Evolutionary conservation across 1,140 invertebrate species (phyloP).

Genomic region (Parasteatoda tepidariorum): DNA sequence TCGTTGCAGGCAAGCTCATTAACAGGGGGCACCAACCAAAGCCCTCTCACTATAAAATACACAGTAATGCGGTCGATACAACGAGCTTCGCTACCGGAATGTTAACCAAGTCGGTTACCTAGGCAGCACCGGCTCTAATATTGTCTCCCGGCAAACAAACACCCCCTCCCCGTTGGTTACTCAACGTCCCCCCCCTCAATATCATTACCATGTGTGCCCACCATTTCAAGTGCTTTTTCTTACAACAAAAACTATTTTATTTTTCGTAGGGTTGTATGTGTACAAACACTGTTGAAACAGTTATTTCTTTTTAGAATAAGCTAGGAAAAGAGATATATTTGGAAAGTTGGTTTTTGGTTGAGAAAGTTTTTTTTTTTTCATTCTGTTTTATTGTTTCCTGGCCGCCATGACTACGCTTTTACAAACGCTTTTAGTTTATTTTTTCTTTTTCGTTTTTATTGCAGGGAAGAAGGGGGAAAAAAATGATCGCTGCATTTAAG

Average conservation of each 20-base stretch:
- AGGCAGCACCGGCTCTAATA: neutral
- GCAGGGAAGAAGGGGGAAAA: no score
- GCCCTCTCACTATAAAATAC: neutral
- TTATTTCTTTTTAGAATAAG: neutral
- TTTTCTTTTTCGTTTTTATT: neutral
- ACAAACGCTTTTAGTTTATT: neutral
- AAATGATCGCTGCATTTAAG: no score
- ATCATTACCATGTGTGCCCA: neutral
- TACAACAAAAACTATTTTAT: neutral
- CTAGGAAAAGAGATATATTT: neutral
- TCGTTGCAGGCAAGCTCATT: no score
- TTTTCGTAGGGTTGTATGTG: neutral
- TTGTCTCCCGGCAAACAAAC: conserved; percentile 8
- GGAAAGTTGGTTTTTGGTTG: neutral
- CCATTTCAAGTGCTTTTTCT: neutral
- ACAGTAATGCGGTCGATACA: neutral
- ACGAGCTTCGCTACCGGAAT: neutral
- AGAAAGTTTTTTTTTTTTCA: neutral
- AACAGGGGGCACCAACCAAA: no score
- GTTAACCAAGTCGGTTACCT: neutral
- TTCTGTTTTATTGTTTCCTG: neutral
- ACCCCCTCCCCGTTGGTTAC: neutral
- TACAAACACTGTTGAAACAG: neutral
- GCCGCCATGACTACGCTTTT: neutral
- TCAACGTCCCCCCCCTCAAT: neutral